Base-by-base conservation (phyloP, 2,888 invertebrate species). In the Chaetogeoica ovagalla region DNA sequence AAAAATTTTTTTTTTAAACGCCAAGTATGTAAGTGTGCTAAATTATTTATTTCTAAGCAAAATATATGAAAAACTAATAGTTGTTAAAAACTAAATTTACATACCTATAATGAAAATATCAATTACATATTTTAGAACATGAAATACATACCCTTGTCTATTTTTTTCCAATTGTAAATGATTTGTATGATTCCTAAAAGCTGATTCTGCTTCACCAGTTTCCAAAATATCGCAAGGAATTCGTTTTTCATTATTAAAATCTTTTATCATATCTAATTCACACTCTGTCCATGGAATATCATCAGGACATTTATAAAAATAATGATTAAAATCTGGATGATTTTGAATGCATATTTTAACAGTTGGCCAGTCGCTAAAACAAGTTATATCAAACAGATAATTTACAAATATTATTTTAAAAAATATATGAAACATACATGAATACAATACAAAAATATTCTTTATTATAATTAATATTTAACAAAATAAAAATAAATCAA, bases 211-310 rank as follows among this genome's bases (percentile, higher is more conserved):
- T 86, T 97, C 97, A 75, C 92, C 91, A 0, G 95, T 93, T 85
- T 95, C 95, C 82, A 98, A 88, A 82, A 97, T 92, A 86, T 97
- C 96, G 86, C 94, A 94, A 0, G 97, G 97, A 85, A 98, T 95
- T 85, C 96, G 91, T 43, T 90, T 88, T 85, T 93, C 93, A 5
- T 52, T 52, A 83, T 89, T 89, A 55, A 87, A 86, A 84, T 88
- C 88, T 86, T 89, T 91, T 86, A 87, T 90, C 83, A 92, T 91
- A 69, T 90, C 88, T 83, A 91, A 88, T 86, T 90, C 90, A 83
- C 91, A 91, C 86, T 92, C 93, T 83, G 91, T 91, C 94, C 92
- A 95, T 71, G 92, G 91, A 84, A 89, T 91, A 84, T 91, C 91
- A 84, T 92, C 92, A 17, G 92, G 91, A 84, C 92, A 91, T 85